Evolutionary conservation across 2,888 invertebrate genomes (phyloP).

Genomic region (Hemistola chrysoprasaria): DNA sequence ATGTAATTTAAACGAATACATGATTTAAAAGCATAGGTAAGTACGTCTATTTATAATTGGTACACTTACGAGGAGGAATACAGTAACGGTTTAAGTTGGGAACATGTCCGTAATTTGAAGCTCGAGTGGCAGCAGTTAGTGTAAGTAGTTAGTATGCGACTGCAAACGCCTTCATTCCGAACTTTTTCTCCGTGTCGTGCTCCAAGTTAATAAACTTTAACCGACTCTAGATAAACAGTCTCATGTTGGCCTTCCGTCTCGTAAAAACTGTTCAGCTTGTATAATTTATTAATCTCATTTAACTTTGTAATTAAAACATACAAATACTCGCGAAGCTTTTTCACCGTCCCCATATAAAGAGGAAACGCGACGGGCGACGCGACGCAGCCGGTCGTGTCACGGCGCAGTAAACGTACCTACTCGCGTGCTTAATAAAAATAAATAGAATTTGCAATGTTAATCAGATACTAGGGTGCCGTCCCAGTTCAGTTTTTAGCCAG

Average conservation of each 20-base stretch:
- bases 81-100: no score
- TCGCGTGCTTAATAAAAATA: conserved; percentile 6
- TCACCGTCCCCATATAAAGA: neutral
- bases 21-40: no score
- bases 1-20: no score
- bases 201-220: conserved; percentile 12
- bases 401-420: neutral
- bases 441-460: conserved; percentile 7
- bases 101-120: no score
- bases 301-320: conserved; percentile 18
- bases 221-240: conserved; percentile 5
- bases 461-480: neutral
- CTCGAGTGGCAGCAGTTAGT: neutral
- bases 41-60: no score
- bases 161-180: neutral
- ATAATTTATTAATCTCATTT: conserved; percentile 14
- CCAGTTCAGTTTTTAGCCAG: neutral
- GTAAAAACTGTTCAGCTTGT: conserved; percentile 8
- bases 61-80: no score
- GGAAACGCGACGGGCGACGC: neutral
- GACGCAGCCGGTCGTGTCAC: no score
- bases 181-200: conserved; percentile 12
- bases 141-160: neutral
- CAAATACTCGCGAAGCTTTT: conserved; percentile 7
- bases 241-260: conserved; percentile 8